These are phyloP conservation scores for Chironex yamaguchii DNA, from an alignment of 30 jellyfish, hydroid and myxozoan genomes.

Conservation along the genomic window DNA sequence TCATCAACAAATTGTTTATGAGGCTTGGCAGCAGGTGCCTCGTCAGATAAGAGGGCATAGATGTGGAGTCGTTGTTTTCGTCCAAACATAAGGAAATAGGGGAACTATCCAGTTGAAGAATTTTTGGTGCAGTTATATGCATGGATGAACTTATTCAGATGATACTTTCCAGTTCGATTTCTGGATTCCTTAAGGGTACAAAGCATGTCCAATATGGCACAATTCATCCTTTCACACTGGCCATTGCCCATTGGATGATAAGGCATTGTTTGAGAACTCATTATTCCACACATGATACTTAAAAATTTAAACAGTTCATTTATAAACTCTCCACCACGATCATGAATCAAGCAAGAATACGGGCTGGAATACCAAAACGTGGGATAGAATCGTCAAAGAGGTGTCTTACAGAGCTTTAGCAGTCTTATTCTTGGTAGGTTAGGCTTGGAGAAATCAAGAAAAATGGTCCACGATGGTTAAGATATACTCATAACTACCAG, in stretches of 20 bases:
- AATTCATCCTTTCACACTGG: conserved; percentile 57
- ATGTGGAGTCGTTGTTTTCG: too few relatives aligned
- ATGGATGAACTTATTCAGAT: conserved; percentile 15
- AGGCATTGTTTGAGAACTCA: conserved; percentile 54
- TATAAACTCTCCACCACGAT: conserved; percentile 66
- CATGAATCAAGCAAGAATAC: conserved; percentile 40
- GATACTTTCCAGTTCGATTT: conserved; percentile 29
- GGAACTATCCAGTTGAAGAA: conserved; percentile 62
- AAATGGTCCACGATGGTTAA: conserved; percentile 56
- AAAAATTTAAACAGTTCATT: conserved; percentile 31
- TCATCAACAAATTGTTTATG: too few relatives aligned
- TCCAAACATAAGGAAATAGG: conserved; percentile 57
- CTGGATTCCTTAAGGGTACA: conserved; percentile 10
- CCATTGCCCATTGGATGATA: conserved; percentile 72
- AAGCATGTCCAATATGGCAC: conserved; percentile 48
- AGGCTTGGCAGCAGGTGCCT: too few relatives aligned
- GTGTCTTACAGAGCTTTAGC: conserved; percentile 26
- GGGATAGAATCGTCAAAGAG: conserved; percentile 21
- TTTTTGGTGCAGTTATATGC: conserved; percentile 58
- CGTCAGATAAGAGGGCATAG: too few relatives aligned
- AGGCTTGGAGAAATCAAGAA: conserved; percentile 63
- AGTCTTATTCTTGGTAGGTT: conserved; percentile 48
- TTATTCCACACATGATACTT: conserved; percentile 27
- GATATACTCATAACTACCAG: conserved; percentile 63
- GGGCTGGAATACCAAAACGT: conserved; percentile 8